Evolutionary conservation across 2,888 invertebrate species (phyloP).

Genomic region (Hypsopygia costalis): DNA sequence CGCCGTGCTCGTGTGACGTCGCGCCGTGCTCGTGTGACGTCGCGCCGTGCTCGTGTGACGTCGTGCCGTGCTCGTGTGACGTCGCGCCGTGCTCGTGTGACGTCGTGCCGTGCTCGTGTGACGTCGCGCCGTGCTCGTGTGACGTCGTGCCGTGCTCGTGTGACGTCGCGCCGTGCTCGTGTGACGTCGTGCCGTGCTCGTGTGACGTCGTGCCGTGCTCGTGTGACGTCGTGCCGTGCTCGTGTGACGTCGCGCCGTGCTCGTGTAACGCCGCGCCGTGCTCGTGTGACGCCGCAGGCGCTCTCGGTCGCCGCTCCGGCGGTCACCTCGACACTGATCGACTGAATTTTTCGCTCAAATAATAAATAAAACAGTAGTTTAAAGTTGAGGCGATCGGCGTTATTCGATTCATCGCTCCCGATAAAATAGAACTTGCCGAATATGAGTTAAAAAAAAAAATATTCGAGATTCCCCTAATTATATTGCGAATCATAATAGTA

Average conservation of each 20-base stretch:
- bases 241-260: conserved; percentile 37
- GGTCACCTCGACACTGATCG: too few relatives aligned
- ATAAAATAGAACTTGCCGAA: too few relatives aligned
- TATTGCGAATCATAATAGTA: not conserved
- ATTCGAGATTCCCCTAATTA: not conserved
- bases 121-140: conserved; percentile 39
- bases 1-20: conserved; percentile 18
- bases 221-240: conserved; percentile 39
- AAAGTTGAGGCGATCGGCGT: too few relatives aligned
- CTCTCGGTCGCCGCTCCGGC: too few relatives aligned
- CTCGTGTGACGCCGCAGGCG: conserved; percentile 27
- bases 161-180: conserved; percentile 39
- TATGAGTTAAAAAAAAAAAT: too few relatives aligned
- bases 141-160: conserved; percentile 37
- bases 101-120: conserved; percentile 38
- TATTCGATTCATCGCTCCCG: too few relatives aligned
- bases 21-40: conserved; percentile 39
- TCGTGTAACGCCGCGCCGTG: conserved; percentile 38
- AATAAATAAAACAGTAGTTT: too few relatives aligned
- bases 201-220: conserved; percentile 37
- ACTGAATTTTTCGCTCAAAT: too few relatives aligned
- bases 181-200: conserved; percentile 37
- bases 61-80: conserved; percentile 37
- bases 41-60: conserved; percentile 39
- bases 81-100: conserved; percentile 38